These are phyloP conservation scores for Bombyx huttoni DNA, from an alignment of 2,888 invertebrate species.

Conservation along the genomic window DNA sequence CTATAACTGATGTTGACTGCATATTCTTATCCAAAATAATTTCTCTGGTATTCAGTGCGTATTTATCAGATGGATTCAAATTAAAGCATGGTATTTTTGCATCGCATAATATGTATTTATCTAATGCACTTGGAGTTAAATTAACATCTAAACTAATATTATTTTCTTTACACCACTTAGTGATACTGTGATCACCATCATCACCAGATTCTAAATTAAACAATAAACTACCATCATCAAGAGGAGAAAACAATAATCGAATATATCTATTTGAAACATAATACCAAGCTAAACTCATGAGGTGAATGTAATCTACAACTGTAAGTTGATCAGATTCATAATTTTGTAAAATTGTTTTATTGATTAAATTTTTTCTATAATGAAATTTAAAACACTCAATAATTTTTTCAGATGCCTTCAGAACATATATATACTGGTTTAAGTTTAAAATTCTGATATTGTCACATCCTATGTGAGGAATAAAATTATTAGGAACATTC, in stretches of 20 bases:
- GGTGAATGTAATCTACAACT: constrained; percentile 19
- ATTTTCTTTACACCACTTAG: constrained; percentile 21
- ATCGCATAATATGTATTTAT: constrained; percentile 24
- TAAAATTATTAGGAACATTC: constrained; percentile 15
- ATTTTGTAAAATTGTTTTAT: constrained; percentile 14
- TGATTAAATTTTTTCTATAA: constrained; percentile 28
- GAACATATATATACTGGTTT: constrained; percentile 14
- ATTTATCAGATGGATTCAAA: constrained; percentile 10
- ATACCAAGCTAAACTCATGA: constrained; percentile 28
- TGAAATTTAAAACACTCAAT: constrained; percentile 26
- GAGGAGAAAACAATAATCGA: constrained; percentile 17
- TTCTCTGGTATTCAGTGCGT: constrained; percentile 10
- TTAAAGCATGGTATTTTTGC: constrained; percentile 15
- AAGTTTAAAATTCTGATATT: constrained; percentile 19
- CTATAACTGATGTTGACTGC: constrained; percentile 16
- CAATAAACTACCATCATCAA: constrained; percentile 16
- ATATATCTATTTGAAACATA: constrained; percentile 20
- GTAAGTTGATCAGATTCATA: constrained; percentile 12
- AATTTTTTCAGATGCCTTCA: constrained; percentile 18
- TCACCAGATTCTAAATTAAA: constrained; percentile 16
- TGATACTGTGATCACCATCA: constrained; percentile 21
- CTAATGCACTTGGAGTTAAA: constrained; percentile 13
- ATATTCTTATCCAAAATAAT: constrained; percentile 10
- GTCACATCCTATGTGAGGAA: constrained; percentile 13
- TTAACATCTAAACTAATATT: constrained; percentile 18